Evolutionary conservation across 2,113 vertebrate species (phyloP).

Genomic region (Oreochromis spilurus): DNA sequence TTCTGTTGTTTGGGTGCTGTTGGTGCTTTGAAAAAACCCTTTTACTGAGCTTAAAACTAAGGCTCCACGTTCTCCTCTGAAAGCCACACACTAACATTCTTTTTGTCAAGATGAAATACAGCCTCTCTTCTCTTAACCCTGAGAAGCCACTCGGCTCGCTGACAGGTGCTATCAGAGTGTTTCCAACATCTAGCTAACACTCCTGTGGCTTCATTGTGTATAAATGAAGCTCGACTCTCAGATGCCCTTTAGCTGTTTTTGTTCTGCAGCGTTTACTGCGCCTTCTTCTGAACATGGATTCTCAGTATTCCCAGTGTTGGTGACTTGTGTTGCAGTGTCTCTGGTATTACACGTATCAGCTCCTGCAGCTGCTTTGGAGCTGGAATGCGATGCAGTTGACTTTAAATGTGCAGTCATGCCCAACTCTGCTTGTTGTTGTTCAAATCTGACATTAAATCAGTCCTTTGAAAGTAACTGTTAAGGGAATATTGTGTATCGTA

Average conservation of each 20-base stretch:
- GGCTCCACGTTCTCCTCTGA: background rate
- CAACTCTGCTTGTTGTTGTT: background rate
- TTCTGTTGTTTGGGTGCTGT: constrained; percentile 1
- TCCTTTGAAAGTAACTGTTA: rapidly evolving
- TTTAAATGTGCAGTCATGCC: background rate
- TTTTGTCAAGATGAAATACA: background rate
- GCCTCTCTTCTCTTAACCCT: background rate
- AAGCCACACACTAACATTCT: constrained; percentile 10
- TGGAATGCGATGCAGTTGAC: background rate
- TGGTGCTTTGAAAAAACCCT: background rate
- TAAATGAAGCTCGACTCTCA: background rate
- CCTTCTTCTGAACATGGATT: background rate
- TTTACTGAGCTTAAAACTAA: background rate
- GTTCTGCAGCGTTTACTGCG: background rate
- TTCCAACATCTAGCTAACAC: background rate
- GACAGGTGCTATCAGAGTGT: constrained; percentile 14
- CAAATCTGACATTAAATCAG: background rate
- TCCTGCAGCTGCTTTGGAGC: background rate
- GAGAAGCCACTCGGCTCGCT: background rate
- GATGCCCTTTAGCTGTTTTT: constrained; percentile 21
- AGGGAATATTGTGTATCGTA: background rate
- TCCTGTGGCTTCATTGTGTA: background rate
- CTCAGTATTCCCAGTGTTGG: background rate
- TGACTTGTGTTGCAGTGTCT: background rate
- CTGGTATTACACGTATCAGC: background rate